A percentile compares a stretch with the other conserved stretches of the same genome.
Conservation (phyloP, 1,140 invertebrate genomes). For the Ceratosolen fusciceps region DNA sequence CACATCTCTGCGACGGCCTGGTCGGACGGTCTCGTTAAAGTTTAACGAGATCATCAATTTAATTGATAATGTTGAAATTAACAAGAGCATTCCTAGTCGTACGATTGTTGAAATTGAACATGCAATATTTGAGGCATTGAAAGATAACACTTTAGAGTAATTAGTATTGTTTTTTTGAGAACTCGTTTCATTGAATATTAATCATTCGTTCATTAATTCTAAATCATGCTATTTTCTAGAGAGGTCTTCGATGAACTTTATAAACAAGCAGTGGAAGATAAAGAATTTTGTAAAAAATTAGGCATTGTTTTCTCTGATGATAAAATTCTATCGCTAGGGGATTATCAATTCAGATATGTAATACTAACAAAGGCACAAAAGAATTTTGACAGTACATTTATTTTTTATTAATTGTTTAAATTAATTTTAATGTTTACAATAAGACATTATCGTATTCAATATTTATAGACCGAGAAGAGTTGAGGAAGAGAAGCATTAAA, state of each 20-base stretch:
- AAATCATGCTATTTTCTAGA: conserved; percentile 27
- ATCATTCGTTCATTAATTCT: neutral
- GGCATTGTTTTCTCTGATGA: conserved; percentile 42
- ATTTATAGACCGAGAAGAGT: conserved; percentile 48
- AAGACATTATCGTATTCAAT: too few species aligned
- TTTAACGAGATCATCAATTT: conserved; percentile 35
- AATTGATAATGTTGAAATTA: conserved; percentile 26
- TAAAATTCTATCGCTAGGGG: conserved; percentile 38
- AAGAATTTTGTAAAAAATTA: conserved; percentile 50
- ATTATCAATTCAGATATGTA: conserved; percentile 18
- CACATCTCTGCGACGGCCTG: conserved; percentile 39
- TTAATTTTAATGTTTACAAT: neutral
- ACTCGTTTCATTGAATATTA: neutral
- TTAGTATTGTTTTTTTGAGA: neutral
- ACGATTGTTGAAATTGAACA: conserved; percentile 36
- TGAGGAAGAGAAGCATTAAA: conserved; percentile 35
- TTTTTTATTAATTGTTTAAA: conserved; percentile 9
- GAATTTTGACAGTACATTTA: conserved; percentile 47
- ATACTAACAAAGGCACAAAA: conserved; percentile 45
- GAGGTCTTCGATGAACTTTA: conserved; percentile 47
- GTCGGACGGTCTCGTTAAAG: conserved; percentile 7
- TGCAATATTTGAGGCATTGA: neutral
- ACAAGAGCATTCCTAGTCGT: neutral
- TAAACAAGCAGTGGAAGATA: conserved; percentile 50
- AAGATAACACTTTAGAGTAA: conserved; percentile 42